Percentiles rank a stretch among this genome's conserved stretches.
phyloP scores from a whole-genome alignment of 1,140 invertebrate species.

The Nephotettix cincticeps region DNA sequence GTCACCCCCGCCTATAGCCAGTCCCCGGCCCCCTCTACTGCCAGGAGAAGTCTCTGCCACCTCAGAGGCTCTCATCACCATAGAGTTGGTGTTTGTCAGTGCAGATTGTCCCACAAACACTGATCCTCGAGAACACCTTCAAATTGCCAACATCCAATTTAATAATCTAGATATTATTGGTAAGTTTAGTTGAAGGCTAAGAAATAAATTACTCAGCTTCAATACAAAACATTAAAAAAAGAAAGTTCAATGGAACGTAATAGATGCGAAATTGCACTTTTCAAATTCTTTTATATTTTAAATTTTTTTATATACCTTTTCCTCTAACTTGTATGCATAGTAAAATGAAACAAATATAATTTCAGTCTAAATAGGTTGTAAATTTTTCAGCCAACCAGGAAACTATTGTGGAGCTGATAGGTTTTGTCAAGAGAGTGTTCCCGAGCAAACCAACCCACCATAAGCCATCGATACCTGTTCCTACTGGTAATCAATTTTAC shows the following conservation, averaged over 20 bases:
- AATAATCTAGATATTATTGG: constrained; percentile 93
- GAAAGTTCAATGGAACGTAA: too few relatives aligned
- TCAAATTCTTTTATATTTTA: too few relatives aligned
- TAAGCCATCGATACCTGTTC: constrained; percentile 27
- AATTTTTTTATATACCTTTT: too few relatives aligned
- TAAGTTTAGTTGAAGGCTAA: too few relatives aligned
- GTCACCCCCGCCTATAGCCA: constrained; percentile 27
- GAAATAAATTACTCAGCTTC: too few relatives aligned
- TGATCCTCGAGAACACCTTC: constrained; percentile 57
- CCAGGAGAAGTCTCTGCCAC: constrained; percentile 45
- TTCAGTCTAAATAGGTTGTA: too few relatives aligned
- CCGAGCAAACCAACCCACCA: constrained; percentile 44
- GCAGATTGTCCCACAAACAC: constrained; percentile 49
- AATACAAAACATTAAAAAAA: too few relatives aligned
- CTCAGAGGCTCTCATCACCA: constrained; percentile 79
- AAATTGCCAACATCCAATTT: constrained; percentile 85
- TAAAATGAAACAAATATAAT: too few relatives aligned
- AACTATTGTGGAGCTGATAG: constrained; percentile 89
- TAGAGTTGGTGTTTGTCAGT: constrained; percentile 76
- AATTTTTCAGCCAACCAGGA: constrained; percentile 79
- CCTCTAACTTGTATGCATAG: too few relatives aligned
- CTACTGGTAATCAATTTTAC: too few relatives aligned
- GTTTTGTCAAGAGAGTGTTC: constrained; percentile 77
- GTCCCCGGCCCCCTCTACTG: background rate
- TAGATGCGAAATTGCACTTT: too few relatives aligned